Evolutionary conservation across 2,797 vertebrate genomes (phyloP).

Genomic region (Hemitrygon akajei): DNA sequence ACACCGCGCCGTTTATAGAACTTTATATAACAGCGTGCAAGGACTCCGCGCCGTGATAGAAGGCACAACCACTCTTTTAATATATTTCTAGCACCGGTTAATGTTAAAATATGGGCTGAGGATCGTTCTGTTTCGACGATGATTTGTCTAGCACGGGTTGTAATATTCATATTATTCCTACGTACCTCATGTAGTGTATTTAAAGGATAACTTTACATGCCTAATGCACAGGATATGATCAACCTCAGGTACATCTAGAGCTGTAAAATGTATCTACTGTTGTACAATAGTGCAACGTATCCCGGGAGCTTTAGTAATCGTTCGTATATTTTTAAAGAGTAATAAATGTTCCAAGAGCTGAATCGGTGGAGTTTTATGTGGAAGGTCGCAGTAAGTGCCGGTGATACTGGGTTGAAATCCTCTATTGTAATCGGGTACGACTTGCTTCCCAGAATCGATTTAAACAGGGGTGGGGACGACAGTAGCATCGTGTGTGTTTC

Average conservation of each 20-base stretch:
- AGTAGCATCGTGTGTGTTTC: too few relatives aligned
- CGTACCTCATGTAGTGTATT: background rate
- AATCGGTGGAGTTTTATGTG: background rate
- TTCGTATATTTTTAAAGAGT: background rate
- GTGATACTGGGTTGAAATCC: background rate
- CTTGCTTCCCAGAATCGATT: too few relatives aligned
- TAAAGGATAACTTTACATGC: conserved; percentile 50
- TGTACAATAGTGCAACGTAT: background rate
- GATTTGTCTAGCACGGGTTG: background rate
- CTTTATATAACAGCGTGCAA: too few relatives aligned
- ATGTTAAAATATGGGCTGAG: background rate
- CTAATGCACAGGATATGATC: conserved; percentile 63
- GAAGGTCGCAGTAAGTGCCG: background rate
- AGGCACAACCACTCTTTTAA: too few relatives aligned
- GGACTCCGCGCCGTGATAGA: background rate
- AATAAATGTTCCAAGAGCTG: conserved; percentile 12
- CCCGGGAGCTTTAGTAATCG: background rate
- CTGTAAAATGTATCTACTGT: conserved; percentile 47
- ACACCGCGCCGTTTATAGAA: too few relatives aligned
- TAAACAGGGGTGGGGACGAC: too few relatives aligned
- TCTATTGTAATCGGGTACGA: background rate
- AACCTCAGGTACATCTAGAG: conserved; percentile 83
- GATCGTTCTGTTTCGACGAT: background rate
- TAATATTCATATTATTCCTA: background rate
- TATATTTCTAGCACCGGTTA: too few relatives aligned